Percentiles rank a stretch among this genome's conserved stretches.
These are phyloP conservation scores for Napeogenes inachia DNA, from an alignment of 2,888 invertebrate species.

Conservation along the genomic window DNA sequence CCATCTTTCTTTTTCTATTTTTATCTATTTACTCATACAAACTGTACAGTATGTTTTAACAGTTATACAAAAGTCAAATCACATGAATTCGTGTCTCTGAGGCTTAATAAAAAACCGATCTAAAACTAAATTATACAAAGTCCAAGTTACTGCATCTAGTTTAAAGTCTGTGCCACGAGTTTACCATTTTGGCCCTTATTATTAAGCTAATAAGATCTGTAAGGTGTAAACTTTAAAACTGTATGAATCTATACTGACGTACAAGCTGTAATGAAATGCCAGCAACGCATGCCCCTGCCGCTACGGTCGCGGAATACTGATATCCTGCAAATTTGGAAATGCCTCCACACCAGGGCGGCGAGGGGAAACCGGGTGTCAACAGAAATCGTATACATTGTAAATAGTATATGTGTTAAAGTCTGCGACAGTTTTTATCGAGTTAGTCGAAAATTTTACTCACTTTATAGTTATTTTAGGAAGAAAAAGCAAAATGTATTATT, in stretches of 20 bases:
- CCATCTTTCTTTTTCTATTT: too few species aligned
- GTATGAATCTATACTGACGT: slow-evolving; percentile 28
- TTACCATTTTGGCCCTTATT: slow-evolving; percentile 11
- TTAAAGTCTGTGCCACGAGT: background rate
- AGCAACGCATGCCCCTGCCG: slow-evolving; percentile 45
- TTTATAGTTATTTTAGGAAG: background rate
- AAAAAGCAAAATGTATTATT: slow-evolving; percentile 1
- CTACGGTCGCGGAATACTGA: slow-evolving; percentile 64
- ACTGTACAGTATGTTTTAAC: too few species aligned
- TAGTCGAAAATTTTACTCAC: slow-evolving; percentile 14
- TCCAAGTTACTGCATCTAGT: slow-evolving; percentile 16
- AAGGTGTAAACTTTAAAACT: slow-evolving; percentile 18
- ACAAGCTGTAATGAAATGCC: slow-evolving; percentile 66
- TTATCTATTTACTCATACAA: too few species aligned
- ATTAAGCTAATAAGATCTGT: slow-evolving; percentile 13
- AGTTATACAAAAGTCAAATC: too few species aligned
- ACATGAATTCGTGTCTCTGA: too few species aligned
- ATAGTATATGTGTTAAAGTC: slow-evolving; percentile 20
- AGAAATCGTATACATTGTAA: slow-evolving; percentile 35
- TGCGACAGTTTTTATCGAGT: slow-evolving; percentile 22
- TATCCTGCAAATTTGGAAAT: slow-evolving; percentile 40
- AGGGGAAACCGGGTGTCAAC: slow-evolving; percentile 41
- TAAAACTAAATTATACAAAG: slow-evolving; percentile 10
- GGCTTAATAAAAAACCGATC: too few species aligned
- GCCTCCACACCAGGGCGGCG: slow-evolving; percentile 32